Evolutionary conservation across 2,888 invertebrate genomes (phyloP).

Genomic region (Himalopsyche kuldschensis): DNA sequence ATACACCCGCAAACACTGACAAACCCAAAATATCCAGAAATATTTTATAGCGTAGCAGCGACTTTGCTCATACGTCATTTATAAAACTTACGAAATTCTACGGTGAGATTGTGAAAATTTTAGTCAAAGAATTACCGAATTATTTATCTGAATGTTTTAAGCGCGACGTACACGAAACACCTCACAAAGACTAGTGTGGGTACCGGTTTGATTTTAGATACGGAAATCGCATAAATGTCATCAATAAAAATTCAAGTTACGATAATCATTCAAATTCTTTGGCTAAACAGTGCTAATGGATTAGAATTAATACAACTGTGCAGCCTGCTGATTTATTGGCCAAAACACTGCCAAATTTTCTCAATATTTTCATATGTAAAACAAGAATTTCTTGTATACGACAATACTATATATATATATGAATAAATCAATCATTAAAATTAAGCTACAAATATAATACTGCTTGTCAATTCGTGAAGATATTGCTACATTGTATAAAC

Average conservation of each 20-base stretch:
- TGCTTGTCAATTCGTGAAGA: too few relatives aligned
- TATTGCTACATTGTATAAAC: too few relatives aligned
- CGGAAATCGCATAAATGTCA: not conserved
- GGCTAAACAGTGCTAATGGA: not conserved
- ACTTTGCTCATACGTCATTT: constrained; percentile 30
- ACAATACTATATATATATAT: too few relatives aligned
- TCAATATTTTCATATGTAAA: not conserved
- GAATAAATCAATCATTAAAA: too few relatives aligned
- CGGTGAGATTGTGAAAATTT: too few relatives aligned
- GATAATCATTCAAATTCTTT: not conserved
- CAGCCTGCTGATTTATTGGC: not conserved
- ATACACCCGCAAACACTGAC: constrained; percentile 20
- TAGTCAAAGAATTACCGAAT: not conserved
- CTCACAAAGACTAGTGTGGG: not conserved
- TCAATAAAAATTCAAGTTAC: not conserved
- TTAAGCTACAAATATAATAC: too few relatives aligned
- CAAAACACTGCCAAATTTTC: not conserved
- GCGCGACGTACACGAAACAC: not conserved
- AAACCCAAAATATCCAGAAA: constrained; percentile 32
- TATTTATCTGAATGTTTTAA: not conserved
- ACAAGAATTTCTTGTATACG: too few relatives aligned
- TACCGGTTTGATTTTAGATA: not conserved
- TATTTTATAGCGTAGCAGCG: constrained; percentile 27
- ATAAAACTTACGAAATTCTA: not conserved
- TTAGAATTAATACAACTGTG: not conserved